phyloP scores from a whole-genome alignment of 1,140 invertebrate genomes.

The Platyura marginata region DNA sequence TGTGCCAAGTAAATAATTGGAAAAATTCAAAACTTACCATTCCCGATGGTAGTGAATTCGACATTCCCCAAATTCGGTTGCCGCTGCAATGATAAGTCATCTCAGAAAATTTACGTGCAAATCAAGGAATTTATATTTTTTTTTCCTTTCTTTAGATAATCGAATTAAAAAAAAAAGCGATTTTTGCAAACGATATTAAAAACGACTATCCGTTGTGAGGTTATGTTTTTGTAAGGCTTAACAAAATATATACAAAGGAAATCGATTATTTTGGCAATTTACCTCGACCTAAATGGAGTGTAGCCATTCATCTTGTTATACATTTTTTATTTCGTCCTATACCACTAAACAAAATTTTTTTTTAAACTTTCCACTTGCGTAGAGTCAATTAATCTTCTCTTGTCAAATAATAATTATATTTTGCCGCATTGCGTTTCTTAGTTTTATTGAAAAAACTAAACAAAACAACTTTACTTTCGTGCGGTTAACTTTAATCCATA shows the following conservation, averaged over 20 bases:
- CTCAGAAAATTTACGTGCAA: not conserved
- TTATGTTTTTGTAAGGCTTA: not conserved
- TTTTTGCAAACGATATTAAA: not conserved
- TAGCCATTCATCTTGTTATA: not conserved
- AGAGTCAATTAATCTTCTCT: not conserved
- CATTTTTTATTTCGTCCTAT: constrained; percentile 1
- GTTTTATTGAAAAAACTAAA: not conserved
- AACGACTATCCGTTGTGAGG: not conserved
- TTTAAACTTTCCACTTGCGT: not conserved
- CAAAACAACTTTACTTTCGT: no score
- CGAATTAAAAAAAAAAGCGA: not conserved
- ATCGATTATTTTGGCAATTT: not conserved
- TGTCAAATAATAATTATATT: not conserved
- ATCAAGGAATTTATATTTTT: not conserved
- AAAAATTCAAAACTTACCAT: constrained; percentile 17
- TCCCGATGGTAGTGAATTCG: constrained; percentile 24
- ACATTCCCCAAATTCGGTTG: constrained; percentile 24
- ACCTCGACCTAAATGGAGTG: constrained; percentile 1
- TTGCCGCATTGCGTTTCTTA: not conserved
- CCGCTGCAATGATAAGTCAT: constrained; percentile 11
- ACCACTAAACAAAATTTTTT: not conserved
- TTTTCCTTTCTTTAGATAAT: not conserved
- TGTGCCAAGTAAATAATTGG: not conserved
- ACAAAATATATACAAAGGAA: not conserved
- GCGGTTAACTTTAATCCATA: no score